A percentile compares a stretch with the other conserved stretches of the same genome.
Conservation (phyloP, 2,113 vertebrate species). For the Bothrops jararaca region DNA sequence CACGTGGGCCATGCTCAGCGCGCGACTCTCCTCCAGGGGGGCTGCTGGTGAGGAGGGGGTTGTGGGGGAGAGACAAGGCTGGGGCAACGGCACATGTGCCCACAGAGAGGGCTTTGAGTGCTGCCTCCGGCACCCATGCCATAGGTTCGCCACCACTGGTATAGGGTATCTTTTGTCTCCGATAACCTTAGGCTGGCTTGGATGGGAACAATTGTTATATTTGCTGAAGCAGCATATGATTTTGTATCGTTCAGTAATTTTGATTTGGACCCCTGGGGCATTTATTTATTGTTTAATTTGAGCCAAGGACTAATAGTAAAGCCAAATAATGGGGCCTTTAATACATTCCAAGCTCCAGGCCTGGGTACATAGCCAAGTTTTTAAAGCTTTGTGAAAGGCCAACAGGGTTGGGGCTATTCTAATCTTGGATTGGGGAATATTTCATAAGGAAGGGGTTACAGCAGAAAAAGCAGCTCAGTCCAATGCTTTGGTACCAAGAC, state of each 20-base stretch:
- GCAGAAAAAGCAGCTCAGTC: neutral
- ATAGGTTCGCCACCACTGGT: too few relatives aligned
- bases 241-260: neutral
- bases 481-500: constrained; percentile 3
- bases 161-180: neutral
- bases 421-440: neutral
- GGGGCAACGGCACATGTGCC: too few relatives aligned
- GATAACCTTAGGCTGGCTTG: neutral
- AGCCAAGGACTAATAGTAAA: neutral
- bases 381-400: neutral
- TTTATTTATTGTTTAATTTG: neutral
- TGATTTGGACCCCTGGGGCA: neutral
- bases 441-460: neutral
- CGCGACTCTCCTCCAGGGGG: too few relatives aligned
- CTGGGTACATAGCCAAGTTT: neutral
- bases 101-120: too few relatives aligned
- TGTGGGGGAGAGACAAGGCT: too few relatives aligned
- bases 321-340: neutral
- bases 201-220: neutral
- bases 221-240: neutral
- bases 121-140: too few relatives aligned
- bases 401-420: neutral
- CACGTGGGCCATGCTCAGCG: too few relatives aligned
- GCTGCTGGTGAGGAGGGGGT: too few relatives aligned
- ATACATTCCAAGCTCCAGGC: neutral